phyloP scores from a whole-genome alignment of 2,888 invertebrate species.

The Zaprionus lineosus region DNA sequence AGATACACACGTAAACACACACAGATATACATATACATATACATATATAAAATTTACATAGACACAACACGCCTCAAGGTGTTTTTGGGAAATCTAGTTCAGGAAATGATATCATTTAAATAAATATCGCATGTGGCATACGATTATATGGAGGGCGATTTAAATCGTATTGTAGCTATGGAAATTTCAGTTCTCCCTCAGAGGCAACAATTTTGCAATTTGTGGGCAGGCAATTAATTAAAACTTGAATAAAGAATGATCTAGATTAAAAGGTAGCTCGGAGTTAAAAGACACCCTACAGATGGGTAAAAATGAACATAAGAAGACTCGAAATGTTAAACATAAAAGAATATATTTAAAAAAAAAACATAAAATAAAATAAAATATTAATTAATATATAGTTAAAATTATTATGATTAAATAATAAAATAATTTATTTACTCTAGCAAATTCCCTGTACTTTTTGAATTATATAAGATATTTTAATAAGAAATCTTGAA shows the following conservation, averaged over 20 bases:
- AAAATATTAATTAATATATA: too few species aligned
- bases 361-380: too few species aligned
- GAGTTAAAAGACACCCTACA: background rate
- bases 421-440: too few species aligned
- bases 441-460: too few species aligned
- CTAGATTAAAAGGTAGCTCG: background rate
- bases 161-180: conserved; percentile 36
- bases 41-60: conserved; percentile 64
- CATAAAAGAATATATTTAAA: too few species aligned
- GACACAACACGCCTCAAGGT: conserved; percentile 45
- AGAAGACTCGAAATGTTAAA: background rate
- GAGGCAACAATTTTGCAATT: conserved; percentile 31
- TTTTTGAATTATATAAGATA: too few species aligned
- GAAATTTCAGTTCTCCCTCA: conserved; percentile 39
- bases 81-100: conserved; percentile 43
- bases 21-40: conserved; percentile 4
- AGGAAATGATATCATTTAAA: conserved; percentile 64
- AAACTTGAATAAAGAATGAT: conserved; percentile 11
- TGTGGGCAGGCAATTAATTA: conserved; percentile 40
- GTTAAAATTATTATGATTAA: too few species aligned
- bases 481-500: too few species aligned
- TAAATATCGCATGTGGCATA: conserved; percentile 59
- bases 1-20: background rate
- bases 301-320: too few species aligned
- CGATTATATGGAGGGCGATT: conserved; percentile 42